A percentile compares a stretch with the other conserved stretches of the same genome.
Evolutionary conservation across 2,113 vertebrate genomes (phyloP).

Genomic region (Caretta caretta): DNA sequence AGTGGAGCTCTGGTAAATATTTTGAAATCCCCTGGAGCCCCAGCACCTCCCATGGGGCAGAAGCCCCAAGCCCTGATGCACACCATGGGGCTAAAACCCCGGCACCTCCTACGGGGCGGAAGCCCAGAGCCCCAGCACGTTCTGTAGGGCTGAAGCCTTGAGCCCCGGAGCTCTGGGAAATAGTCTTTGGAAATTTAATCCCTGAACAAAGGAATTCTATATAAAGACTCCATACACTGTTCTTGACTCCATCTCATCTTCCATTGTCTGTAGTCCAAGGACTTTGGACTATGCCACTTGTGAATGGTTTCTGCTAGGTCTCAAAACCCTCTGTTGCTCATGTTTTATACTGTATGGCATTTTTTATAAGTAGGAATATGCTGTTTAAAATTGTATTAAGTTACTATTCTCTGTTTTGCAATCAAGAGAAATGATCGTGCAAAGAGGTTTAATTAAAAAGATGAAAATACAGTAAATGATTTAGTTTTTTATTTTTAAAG

Average conservation of each 20-base stretch:
- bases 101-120: too few species aligned
- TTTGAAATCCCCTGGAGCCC: too few species aligned
- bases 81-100: too few species aligned
- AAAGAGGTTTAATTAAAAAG: slow-evolving; percentile 8
- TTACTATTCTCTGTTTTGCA: slow-evolving; percentile 15
- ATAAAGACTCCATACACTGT: background rate
- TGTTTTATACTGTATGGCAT: background rate
- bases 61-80: too few species aligned
- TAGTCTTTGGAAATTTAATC: too few species aligned
- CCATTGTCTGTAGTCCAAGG: background rate
- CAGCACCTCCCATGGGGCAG: too few species aligned
- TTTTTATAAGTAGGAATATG: background rate
- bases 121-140: too few species aligned
- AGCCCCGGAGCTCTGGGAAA: too few species aligned
- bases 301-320: background rate
- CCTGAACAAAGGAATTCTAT: background rate
- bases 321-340: background rate
- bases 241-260: background rate
- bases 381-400: background rate
- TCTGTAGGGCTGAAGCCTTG: too few species aligned
- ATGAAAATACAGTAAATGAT: slow-evolving; percentile 12
- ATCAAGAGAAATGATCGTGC: background rate
- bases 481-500: slow-evolving; percentile 39
- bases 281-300: background rate
- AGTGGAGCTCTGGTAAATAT: too few species aligned